phyloP scores from a whole-genome alignment of 1,140 invertebrate genomes.

The Odontomachus brunneus region DNA sequence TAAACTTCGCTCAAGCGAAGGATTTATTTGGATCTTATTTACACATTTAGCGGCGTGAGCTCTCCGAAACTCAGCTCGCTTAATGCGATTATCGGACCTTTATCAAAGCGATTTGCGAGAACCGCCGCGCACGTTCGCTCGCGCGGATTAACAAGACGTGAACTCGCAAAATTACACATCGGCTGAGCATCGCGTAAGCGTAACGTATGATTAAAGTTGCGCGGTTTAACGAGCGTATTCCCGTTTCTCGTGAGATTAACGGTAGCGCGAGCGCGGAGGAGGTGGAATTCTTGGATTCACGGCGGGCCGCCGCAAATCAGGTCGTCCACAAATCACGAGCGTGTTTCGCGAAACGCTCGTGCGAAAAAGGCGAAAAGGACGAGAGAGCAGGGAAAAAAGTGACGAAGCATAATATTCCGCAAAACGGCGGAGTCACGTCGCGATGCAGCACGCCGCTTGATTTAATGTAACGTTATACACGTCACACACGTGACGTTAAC shows the following conservation, averaged over 20 bases:
- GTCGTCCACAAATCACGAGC: slow-evolving; percentile 57
- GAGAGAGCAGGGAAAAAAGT: slow-evolving; percentile 26
- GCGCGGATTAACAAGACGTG: slow-evolving; percentile 13
- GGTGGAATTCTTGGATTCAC: slow-evolving; percentile 44
- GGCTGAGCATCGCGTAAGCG: slow-evolving; percentile 4
- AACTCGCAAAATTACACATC: slow-evolving; percentile 36
- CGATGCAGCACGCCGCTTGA: slow-evolving; percentile 25
- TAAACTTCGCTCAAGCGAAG: neutral
- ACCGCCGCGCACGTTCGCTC: neutral
- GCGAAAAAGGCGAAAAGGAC: neutral
- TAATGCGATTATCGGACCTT: slow-evolving; percentile 40
- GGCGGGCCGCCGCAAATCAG: slow-evolving; percentile 61
- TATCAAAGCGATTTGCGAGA: slow-evolving; percentile 29
- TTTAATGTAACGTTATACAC: slow-evolving; percentile 61
- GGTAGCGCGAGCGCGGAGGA: neutral
- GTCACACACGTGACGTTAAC: slow-evolving; percentile 17
- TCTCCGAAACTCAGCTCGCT: neutral
- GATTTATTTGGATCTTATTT: slow-evolving; percentile 28
- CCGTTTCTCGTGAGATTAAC: slow-evolving; percentile 52
- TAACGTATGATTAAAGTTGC: slow-evolving; percentile 54
- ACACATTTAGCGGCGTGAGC: neutral
- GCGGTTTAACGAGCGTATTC: slow-evolving; percentile 45
- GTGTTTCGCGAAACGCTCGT: neutral
- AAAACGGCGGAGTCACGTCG: slow-evolving; percentile 33
- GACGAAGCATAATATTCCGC: slow-evolving; percentile 34